These are phyloP conservation scores for Cylindroiulus punctatus DNA, from an alignment of 2,888 invertebrate genomes.

Conservation along the genomic window DNA sequence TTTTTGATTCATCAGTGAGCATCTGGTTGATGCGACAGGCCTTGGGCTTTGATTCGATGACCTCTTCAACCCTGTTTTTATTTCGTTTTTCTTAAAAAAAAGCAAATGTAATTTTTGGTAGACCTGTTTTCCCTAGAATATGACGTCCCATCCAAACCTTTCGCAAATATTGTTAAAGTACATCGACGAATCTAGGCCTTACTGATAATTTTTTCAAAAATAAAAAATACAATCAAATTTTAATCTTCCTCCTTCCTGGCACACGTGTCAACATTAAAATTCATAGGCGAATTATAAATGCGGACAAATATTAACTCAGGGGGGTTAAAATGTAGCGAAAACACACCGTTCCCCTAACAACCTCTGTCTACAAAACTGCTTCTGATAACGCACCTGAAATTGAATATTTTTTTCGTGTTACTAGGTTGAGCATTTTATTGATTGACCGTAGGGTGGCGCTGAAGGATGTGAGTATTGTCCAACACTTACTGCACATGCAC, in stretches of 20 bases:
- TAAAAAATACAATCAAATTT: too few species aligned
- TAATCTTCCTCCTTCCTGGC: background rate
- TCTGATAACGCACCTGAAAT: background rate
- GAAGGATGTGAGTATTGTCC: too few species aligned
- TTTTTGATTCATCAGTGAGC: constrained; percentile 4
- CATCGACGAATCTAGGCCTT: background rate
- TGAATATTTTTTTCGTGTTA: too few species aligned
- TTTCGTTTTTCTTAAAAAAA: background rate
- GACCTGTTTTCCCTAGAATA: background rate
- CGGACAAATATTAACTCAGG: background rate
- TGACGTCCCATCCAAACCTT: background rate
- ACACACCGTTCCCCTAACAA: background rate
- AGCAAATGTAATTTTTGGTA: background rate
- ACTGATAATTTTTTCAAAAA: background rate
- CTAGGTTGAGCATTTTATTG: too few species aligned
- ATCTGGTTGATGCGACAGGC: constrained; percentile 3
- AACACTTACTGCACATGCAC: too few species aligned
- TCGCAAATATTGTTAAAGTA: background rate
- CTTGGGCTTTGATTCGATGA: background rate
- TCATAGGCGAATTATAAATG: constrained; percentile 8
- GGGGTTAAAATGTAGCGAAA: background rate
- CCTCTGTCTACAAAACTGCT: background rate
- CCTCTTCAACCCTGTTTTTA: constrained; percentile 24
- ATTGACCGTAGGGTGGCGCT: too few species aligned
- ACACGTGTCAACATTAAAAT: background rate